phyloP scores from a whole-genome alignment of 2,888 invertebrate species.

The Pogonocherus hispidulus region DNA sequence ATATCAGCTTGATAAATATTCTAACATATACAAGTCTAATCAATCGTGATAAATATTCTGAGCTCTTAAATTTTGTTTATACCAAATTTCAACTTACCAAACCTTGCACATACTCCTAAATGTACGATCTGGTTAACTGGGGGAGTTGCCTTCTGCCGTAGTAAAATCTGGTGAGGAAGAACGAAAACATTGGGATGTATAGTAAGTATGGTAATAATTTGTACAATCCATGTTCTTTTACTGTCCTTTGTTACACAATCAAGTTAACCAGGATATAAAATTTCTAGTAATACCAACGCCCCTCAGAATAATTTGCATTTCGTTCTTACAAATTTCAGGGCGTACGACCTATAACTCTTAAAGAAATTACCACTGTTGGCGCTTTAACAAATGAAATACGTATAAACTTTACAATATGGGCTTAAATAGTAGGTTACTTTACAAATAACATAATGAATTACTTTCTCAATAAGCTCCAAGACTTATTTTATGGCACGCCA shows the following conservation, averaged over 20 bases:
- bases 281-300: conserved; percentile 12
- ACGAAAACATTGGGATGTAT: no score
- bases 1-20: no score
- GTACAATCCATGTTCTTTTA: conserved; percentile 1
- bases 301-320: background rate
- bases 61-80: no score
- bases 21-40: no score
- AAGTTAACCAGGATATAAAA: conserved; percentile 17
- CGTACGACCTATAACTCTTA: conserved; percentile 20
- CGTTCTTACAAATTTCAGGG: conserved; percentile 12
- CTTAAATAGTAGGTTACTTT: conserved; percentile 30
- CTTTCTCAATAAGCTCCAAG: conserved; percentile 25
- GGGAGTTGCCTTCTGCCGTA: no score
- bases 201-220: background rate
- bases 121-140: no score
- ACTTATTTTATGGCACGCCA: conserved; percentile 23
- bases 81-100: no score
- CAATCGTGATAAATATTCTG: no score
- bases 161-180: no score
- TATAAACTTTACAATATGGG: conserved; percentile 18
- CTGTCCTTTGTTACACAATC: conserved; percentile 15
- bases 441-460: conserved; percentile 30
- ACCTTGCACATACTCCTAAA: no score
- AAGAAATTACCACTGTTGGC: conserved; percentile 26
- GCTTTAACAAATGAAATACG: conserved; percentile 19